Percentiles rank a stretch among this genome's conserved stretches.
These are phyloP conservation scores for Cantharis rufa DNA, from an alignment of 2,888 invertebrate genomes.

Conservation along the genomic window DNA sequence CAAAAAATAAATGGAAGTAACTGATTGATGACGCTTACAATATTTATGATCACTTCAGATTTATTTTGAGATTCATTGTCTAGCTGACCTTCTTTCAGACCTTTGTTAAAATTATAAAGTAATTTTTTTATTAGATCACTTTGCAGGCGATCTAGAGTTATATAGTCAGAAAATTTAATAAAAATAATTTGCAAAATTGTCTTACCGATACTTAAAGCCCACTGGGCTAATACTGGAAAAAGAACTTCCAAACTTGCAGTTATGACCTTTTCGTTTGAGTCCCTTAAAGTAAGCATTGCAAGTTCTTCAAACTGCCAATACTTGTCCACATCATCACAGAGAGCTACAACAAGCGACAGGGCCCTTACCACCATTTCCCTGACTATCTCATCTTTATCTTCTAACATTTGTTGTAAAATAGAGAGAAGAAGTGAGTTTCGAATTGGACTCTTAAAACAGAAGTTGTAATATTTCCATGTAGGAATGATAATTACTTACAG, in stretches of 20 bases:
- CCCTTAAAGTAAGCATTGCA: constrained; percentile 62
- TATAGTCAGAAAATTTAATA: constrained; percentile 1
- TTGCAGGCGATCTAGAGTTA: constrained; percentile 57
- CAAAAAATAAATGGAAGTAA: constrained; percentile 54
- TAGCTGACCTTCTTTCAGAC: constrained; percentile 44
- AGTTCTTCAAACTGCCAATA: constrained; percentile 65
- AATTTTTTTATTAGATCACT: constrained; percentile 58
- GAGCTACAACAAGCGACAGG: constrained; percentile 64
- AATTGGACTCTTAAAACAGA: constrained; percentile 58
- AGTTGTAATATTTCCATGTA: neutral
- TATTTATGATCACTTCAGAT: constrained; percentile 39
- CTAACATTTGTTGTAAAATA: constrained; percentile 74
- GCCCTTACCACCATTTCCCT: constrained; percentile 65
- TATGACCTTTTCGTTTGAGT: constrained; percentile 61
- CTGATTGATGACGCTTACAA: constrained; percentile 49
- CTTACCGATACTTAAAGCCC: constrained; percentile 59
- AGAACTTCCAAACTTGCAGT: constrained; percentile 60
- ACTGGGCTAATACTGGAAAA: constrained; percentile 66
- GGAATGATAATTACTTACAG: constrained; percentile 54
- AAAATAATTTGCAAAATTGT: neutral
- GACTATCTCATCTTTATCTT: constrained; percentile 67
- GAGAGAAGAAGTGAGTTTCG: constrained; percentile 71
- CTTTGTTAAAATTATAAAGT: constrained; percentile 48
- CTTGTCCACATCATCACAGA: constrained; percentile 68
- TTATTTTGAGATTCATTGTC: constrained; percentile 48